phyloP scores from a whole-genome alignment of 2,797 vertebrate species.

The Trachurus trachurus region DNA sequence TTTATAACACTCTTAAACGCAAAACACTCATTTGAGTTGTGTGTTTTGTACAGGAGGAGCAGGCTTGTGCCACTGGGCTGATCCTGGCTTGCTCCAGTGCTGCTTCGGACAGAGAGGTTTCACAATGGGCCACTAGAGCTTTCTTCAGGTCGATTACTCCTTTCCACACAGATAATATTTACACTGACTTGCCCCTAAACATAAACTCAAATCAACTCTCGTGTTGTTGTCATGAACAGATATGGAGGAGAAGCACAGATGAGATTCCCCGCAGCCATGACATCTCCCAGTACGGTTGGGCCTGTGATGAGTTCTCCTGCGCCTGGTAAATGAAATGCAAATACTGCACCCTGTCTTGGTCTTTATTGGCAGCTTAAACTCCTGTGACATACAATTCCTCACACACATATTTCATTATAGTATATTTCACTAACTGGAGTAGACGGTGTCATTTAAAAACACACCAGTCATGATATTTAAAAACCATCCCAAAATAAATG shows the following conservation, averaged over 20 bases:
- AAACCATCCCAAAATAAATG: background rate
- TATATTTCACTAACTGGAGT: background rate
- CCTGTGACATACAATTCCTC: background rate
- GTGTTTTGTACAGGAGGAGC: constrained; percentile 89
- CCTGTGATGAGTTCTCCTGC: constrained; percentile 90
- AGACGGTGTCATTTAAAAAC: background rate
- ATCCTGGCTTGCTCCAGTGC: constrained; percentile 94
- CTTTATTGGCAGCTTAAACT: too few relatives aligned
- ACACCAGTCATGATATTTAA: background rate
- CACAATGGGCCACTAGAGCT: constrained; percentile 94
- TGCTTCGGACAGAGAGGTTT: constrained; percentile 93
- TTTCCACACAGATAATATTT: background rate
- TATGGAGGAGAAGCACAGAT: constrained; percentile 98
- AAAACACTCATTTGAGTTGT: background rate
- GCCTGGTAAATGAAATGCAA: constrained; percentile 56
- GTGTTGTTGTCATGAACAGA: constrained; percentile 71
- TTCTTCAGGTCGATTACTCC: constrained; percentile 91
- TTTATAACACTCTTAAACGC: background rate
- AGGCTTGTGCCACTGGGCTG: constrained; percentile 95
- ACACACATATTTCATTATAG: background rate
- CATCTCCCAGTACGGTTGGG: constrained; percentile 89
- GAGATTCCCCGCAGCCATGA: constrained; percentile 91
- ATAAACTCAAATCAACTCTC: constrained; percentile 3
- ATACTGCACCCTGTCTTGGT: too few relatives aligned
- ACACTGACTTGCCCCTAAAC: background rate